phyloP scores from a whole-genome alignment of 1,140 invertebrate genomes.

The Lepidurus arcticus region DNA sequence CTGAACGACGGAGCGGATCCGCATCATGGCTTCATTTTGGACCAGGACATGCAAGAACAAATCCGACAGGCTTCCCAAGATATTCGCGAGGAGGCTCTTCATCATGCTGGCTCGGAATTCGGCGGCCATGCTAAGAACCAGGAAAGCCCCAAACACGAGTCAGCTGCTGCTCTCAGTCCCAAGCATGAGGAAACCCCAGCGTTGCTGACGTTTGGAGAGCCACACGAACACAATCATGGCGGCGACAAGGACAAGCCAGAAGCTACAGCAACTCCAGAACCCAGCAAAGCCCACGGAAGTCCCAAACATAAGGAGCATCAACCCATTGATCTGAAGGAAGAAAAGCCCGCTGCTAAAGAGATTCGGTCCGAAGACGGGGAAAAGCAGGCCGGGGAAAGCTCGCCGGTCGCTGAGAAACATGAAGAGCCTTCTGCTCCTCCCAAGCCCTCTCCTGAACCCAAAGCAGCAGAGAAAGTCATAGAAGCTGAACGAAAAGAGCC shows the following conservation, averaged over 20 bases:
- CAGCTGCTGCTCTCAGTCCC: background rate
- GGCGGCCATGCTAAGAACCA: background rate
- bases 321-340: background rate
- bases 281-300: background rate
- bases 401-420: background rate
- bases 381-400: background rate
- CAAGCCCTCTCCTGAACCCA: background rate
- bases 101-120: background rate
- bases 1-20: conserved; percentile 24
- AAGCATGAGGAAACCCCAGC: background rate
- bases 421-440: background rate
- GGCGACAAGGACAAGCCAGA: background rate
- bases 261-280: background rate
- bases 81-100: background rate
- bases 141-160: background rate
- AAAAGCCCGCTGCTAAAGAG: background rate
- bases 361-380: background rate
- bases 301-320: background rate
- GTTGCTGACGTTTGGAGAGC: no score
- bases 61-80: conserved; percentile 12
- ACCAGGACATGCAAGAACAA: conserved; percentile 29
- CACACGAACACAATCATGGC: background rate
- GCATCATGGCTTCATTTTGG: background rate
- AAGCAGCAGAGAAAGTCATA: background rate
- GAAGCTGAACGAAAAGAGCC: background rate